These are phyloP conservation scores for Serripes groenlandicus DNA, from an alignment of 2,888 invertebrate species.

Conservation along the genomic window DNA sequence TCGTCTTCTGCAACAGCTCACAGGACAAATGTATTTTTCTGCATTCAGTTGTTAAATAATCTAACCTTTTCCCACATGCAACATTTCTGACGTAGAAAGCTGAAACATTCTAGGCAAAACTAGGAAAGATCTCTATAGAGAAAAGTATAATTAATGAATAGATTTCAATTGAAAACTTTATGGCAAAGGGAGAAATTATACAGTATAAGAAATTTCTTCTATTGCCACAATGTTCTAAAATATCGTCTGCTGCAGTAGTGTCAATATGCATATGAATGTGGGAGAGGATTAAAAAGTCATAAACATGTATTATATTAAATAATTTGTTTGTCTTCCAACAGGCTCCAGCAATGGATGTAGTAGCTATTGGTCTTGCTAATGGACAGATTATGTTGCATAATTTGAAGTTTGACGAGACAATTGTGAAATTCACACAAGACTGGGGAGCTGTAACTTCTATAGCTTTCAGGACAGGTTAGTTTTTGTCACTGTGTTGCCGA, in stretches of 20 bases:
- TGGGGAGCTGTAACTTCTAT: slow-evolving; percentile 95
- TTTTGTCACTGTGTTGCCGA: too few species aligned
- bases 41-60: too few species aligned
- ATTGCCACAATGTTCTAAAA: background rate
- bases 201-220: background rate
- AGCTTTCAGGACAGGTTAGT: slow-evolving; percentile 90
- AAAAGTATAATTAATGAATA: too few species aligned
- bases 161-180: too few species aligned
- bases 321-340: slow-evolving; percentile 70
- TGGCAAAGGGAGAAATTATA: background rate
- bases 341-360: slow-evolving; percentile 97
- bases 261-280: background rate
- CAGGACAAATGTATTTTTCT: too few species aligned
- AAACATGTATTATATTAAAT: too few species aligned
- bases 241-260: background rate
- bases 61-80: too few species aligned
- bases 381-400: slow-evolving; percentile 96
- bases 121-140: too few species aligned
- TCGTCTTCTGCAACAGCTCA: too few species aligned
- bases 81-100: too few species aligned
- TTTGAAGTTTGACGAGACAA: slow-evolving; percentile 92
- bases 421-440: slow-evolving; percentile 95
- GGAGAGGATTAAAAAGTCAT: background rate
- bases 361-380: slow-evolving; percentile 94
- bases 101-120: too few species aligned